phyloP scores from a whole-genome alignment of 2,888 invertebrate species.

The Cheilosia vernalis region DNA sequence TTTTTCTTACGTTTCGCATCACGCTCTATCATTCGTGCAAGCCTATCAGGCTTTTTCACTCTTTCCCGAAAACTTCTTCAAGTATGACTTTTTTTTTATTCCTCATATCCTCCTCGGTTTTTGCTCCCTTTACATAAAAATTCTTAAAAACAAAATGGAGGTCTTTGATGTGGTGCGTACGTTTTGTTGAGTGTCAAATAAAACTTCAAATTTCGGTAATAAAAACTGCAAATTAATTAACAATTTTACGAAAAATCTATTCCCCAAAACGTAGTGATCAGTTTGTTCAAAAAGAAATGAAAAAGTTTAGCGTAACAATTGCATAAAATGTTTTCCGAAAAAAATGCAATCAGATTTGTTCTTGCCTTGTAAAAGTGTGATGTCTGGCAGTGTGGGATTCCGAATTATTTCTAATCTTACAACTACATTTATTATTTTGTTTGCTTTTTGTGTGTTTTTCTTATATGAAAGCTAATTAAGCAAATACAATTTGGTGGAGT shows the following conservation, averaged over 20 bases:
- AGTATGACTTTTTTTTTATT: constrained; percentile 49
- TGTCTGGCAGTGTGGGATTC: constrained; percentile 62
- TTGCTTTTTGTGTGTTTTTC: constrained; percentile 30
- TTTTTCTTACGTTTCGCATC: constrained; percentile 14
- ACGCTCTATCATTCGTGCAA: constrained; percentile 14
- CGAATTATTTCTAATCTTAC: constrained; percentile 11
- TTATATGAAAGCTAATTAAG: constrained; percentile 2
- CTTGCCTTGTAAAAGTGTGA: constrained; percentile 56
- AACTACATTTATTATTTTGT: constrained; percentile 47
- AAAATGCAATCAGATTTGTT: constrained; percentile 60
- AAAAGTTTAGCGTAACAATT: constrained; percentile 77
- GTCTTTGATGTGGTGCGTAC: constrained; percentile 84
- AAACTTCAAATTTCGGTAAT: constrained; percentile 82
- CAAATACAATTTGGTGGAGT: constrained; percentile 10
- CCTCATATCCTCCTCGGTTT: constrained; percentile 69
- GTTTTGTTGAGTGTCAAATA: constrained; percentile 82
- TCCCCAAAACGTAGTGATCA: constrained; percentile 76
- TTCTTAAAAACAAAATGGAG: constrained; percentile 83
- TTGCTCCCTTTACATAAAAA: constrained; percentile 76
- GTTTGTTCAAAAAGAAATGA: constrained; percentile 76
- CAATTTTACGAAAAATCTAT: constrained; percentile 77
- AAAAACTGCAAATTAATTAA: constrained; percentile 79
- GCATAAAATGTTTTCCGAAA: constrained; percentile 79
- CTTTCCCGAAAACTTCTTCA: constrained; percentile 55
- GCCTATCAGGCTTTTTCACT: constrained; percentile 25